phyloP scores from a whole-genome alignment of 1,140 invertebrate species.

The Cheumatopsyche charites region DNA sequence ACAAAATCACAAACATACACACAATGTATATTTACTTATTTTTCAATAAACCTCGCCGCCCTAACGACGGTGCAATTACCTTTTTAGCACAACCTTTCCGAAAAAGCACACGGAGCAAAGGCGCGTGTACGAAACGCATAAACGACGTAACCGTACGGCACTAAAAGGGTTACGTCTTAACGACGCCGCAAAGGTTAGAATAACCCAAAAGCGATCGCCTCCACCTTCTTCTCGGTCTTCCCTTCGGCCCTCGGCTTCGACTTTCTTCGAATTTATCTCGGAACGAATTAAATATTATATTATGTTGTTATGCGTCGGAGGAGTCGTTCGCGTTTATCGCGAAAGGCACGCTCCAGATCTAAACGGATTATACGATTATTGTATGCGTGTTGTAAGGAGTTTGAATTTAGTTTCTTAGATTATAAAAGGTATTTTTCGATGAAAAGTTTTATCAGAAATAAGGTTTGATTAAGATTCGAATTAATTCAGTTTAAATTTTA shows the following conservation, averaged over 20 bases:
- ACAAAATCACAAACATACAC: too few relatives aligned
- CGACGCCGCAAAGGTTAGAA: not conserved
- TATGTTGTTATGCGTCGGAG: not conserved
- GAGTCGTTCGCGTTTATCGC: constrained; percentile 14
- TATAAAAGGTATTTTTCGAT: too few relatives aligned
- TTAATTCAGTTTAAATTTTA: too few relatives aligned
- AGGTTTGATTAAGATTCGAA: too few relatives aligned
- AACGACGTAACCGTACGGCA: constrained; percentile 14
- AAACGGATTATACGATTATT: not conserved
- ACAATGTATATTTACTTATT: not conserved
- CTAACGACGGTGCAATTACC: not conserved
- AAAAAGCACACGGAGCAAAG: not conserved
- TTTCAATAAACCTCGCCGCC: constrained; percentile 4
- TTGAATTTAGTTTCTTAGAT: too few relatives aligned
- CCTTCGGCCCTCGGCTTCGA: too few relatives aligned
- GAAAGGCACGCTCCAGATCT: not conserved
- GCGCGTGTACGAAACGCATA: not conserved
- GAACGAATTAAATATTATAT: constrained; percentile 20
- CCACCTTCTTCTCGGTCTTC: not conserved
- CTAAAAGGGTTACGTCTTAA: constrained; percentile 19
- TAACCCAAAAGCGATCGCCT: not conserved
- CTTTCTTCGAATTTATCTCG: constrained; percentile 8
- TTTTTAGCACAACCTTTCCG: not conserved
- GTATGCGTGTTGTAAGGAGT: too few relatives aligned
- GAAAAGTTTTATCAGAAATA: too few relatives aligned